Evolutionary conservation across 2,888 invertebrate genomes (phyloP).

Genomic region (Callyntrura guangdongensis): DNA sequence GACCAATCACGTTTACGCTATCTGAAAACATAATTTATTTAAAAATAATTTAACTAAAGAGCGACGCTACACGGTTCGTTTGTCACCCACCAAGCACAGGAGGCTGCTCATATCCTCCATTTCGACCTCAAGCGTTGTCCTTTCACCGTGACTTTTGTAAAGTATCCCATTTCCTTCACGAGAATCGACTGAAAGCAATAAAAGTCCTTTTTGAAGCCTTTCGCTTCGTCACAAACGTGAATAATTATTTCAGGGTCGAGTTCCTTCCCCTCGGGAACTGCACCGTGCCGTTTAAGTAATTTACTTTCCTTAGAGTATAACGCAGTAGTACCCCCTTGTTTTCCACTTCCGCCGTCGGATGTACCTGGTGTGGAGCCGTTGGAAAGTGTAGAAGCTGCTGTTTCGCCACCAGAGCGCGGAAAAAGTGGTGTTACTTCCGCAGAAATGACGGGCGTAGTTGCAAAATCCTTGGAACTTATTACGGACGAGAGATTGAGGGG

Average conservation of each 20-base stretch:
- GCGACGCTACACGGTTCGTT: too few species aligned
- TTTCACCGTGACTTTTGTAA: conserved; percentile 92
- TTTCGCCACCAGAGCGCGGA: not conserved
- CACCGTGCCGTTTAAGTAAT: conserved; percentile 53
- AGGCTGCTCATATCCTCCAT: conserved; percentile 67
- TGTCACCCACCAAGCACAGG: conserved; percentile 51
- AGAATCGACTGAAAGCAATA: conserved; percentile 94
- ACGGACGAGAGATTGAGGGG: not conserved
- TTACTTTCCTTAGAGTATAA: conserved; percentile 34
- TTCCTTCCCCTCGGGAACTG: conserved; percentile 29
- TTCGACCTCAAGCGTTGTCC: conserved; percentile 90
- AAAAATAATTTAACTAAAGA: not conserved
- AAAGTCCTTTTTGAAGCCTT: conserved; percentile 95
- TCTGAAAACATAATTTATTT: conserved; percentile 87
- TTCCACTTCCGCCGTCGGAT: conserved; percentile 25
- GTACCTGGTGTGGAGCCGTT: conserved; percentile 18
- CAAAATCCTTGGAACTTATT: not conserved
- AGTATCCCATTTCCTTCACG: conserved; percentile 97
- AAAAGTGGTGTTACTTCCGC: conserved; percentile 62
- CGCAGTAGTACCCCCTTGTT: not conserved
- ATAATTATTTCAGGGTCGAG: conserved; percentile 91
- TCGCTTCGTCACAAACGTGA: conserved; percentile 97
- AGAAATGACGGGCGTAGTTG: conserved; percentile 58
- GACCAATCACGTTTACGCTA: conserved; percentile 94
- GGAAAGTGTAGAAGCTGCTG: not conserved